These are phyloP conservation scores for Lithophane semibrunnea DNA, from an alignment of 2,888 invertebrate genomes.

Conservation along the genomic window DNA sequence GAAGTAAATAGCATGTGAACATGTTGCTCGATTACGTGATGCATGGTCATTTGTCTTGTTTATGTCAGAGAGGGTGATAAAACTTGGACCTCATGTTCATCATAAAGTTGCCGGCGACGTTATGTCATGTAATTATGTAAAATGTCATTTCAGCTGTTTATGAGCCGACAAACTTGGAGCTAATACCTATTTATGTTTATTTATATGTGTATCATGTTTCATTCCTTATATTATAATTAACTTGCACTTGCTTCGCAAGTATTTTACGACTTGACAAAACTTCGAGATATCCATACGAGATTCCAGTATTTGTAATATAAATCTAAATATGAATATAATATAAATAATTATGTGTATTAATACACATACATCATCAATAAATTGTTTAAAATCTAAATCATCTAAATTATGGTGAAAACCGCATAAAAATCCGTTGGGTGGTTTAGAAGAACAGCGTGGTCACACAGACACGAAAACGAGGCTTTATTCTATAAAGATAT, in stretches of 20 bases:
- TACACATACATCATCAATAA: not conserved
- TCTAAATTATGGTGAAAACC: not conserved
- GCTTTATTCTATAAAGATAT: not conserved
- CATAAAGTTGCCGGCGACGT: constrained; percentile 12
- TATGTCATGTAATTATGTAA: constrained; percentile 6
- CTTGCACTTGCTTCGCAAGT: too few relatives aligned
- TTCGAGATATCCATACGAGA: too few relatives aligned
- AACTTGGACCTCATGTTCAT: constrained; percentile 24
- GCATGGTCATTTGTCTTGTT: constrained; percentile 52
- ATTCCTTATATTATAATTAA: constrained; percentile 1
- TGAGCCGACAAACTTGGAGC: not conserved
- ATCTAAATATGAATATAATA: too few relatives aligned
- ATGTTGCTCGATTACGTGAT: constrained; percentile 32
- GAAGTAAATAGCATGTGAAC: constrained; percentile 56
- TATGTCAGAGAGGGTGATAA: constrained; percentile 45
- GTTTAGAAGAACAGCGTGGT: not conserved
- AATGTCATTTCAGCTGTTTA: constrained; percentile 13
- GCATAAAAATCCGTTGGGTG: not conserved
- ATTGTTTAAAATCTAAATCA: not conserved
- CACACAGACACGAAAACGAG: not conserved
- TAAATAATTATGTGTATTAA: too few relatives aligned
- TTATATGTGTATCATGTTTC: constrained; percentile 8
- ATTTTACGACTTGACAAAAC: too few relatives aligned
- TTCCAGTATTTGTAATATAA: too few relatives aligned
- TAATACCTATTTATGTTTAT: not conserved